Evolutionary conservation across 1,140 invertebrate genomes (phyloP).

Genomic region (Drosophila nasuta): DNA sequence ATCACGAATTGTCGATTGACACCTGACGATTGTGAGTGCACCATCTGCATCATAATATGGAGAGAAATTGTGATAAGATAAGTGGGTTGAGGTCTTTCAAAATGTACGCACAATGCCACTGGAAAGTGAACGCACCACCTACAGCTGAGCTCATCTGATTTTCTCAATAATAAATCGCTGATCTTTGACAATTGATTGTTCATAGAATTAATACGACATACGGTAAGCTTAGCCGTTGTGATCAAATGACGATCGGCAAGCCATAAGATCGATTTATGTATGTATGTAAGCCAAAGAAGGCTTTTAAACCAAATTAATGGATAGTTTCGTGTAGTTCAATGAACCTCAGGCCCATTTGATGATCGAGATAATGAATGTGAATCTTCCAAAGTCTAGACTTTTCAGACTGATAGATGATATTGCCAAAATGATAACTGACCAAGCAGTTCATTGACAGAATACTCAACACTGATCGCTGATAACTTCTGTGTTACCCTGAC

Average conservation of each 20-base stretch:
- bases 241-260: conserved; percentile 34
- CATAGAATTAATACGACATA: conserved; percentile 36
- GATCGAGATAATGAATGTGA: conserved; percentile 24
- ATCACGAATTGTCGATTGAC: conserved; percentile 37
- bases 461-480: conserved; percentile 58
- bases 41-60: conserved; percentile 16
- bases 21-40: conserved; percentile 32
- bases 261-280: conserved; percentile 6
- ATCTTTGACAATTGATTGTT: conserved; percentile 37
- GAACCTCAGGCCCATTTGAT: conserved; percentile 34
- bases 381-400: conserved; percentile 16
- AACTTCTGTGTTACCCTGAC: conserved; percentile 68
- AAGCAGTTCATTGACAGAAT: conserved; percentile 69
- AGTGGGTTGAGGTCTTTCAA: conserved; percentile 20
- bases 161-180: conserved; percentile 31
- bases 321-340: conserved; percentile 55
- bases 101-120: conserved; percentile 8
- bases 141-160: conserved; percentile 4
- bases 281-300: conserved; percentile 22
- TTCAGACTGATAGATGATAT: conserved; percentile 53
- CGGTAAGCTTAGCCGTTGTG: conserved; percentile 25
- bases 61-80: background rate
- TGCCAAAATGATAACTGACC: conserved; percentile 46
- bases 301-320: conserved; percentile 49
- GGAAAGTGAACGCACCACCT: conserved; percentile 28